These are phyloP conservation scores for Rattus rattus DNA, from an alignment of 2,113 vertebrate species.

Conservation along the genomic window DNA sequence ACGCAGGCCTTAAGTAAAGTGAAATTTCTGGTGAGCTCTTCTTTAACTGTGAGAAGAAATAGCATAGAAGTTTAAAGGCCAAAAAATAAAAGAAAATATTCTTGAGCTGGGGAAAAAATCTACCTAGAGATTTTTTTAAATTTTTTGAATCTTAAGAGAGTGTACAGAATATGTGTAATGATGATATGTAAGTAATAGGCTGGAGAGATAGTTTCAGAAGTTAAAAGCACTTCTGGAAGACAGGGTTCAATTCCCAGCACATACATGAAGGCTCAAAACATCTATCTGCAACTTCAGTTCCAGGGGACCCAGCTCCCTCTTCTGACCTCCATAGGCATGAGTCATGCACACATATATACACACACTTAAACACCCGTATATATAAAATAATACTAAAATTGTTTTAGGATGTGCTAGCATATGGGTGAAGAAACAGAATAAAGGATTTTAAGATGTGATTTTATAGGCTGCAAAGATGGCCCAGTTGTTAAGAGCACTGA, in stretches of 20 bases:
- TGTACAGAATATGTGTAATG: neutral
- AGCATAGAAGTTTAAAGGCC: slow-evolving; percentile 36
- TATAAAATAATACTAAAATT: neutral
- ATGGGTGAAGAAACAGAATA: neutral
- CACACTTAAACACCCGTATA: neutral
- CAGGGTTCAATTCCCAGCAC: neutral
- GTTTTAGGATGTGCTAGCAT: neutral
- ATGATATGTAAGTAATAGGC: neutral
- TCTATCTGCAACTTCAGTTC: neutral
- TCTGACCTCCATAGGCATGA: neutral
- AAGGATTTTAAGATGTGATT: neutral
- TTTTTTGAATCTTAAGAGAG: neutral
- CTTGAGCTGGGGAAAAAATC: neutral
- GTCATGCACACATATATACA: too few species aligned
- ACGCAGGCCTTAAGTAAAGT: slow-evolving; percentile 35
- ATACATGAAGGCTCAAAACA: too few species aligned
- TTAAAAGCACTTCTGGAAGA: neutral
- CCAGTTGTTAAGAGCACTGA: too few species aligned
- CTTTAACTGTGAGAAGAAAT: slow-evolving; percentile 23
- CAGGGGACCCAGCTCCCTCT: neutral
- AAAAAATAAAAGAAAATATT: neutral
- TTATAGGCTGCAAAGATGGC: too few species aligned
- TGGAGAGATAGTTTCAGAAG: neutral
- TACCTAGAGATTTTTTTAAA: neutral
- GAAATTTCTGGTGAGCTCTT: slow-evolving; percentile 3